A percentile compares a stretch with the other conserved stretches of the same genome.
phyloP scores from a whole-genome alignment of 2,113 vertebrate species.

The Microtus ochrogaster region DNA sequence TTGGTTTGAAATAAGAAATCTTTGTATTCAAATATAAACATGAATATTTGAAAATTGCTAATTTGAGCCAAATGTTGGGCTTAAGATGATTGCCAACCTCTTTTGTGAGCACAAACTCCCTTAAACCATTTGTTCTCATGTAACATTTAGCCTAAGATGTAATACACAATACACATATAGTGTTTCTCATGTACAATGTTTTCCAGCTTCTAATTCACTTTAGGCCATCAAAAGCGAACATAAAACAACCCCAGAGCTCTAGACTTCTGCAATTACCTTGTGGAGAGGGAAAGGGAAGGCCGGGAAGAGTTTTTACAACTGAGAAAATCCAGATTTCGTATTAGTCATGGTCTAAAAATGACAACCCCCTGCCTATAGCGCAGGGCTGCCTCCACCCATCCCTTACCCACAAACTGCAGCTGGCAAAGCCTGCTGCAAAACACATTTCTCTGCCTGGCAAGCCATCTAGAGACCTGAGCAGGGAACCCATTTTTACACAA shows the following conservation, averaged over 20 bases:
- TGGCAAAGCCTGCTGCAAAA: constrained; percentile 45
- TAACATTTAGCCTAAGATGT: constrained; percentile 77
- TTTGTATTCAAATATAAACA: constrained; percentile 80
- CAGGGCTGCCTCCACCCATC: constrained; percentile 14
- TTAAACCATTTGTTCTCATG: constrained; percentile 76
- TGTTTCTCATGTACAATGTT: constrained; percentile 75
- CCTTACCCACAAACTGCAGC: constrained; percentile 49
- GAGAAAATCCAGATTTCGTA: constrained; percentile 81
- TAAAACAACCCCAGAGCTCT: constrained; percentile 78
- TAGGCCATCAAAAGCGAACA: constrained; percentile 75
- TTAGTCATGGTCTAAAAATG: constrained; percentile 82
- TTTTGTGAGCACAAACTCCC: constrained; percentile 73
- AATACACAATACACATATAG: constrained; percentile 71
- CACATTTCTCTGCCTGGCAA: constrained; percentile 66
- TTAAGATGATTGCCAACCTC: constrained; percentile 73
- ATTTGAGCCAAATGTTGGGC: constrained; percentile 79
- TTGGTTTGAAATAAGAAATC: constrained; percentile 80
- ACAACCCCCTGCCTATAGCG: constrained; percentile 70
- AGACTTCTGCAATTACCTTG: constrained; percentile 75
- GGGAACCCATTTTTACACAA: constrained; percentile 42
- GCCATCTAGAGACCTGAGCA: constrained; percentile 10
- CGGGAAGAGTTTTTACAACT: constrained; percentile 80
- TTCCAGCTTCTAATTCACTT: constrained; percentile 81
- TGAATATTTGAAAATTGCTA: constrained; percentile 80
- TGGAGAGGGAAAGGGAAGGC: constrained; percentile 72